These are phyloP conservation scores for Leucoraja ocellata DNA, from an alignment of 2,797 vertebrate genomes.

Conservation along the genomic window DNA sequence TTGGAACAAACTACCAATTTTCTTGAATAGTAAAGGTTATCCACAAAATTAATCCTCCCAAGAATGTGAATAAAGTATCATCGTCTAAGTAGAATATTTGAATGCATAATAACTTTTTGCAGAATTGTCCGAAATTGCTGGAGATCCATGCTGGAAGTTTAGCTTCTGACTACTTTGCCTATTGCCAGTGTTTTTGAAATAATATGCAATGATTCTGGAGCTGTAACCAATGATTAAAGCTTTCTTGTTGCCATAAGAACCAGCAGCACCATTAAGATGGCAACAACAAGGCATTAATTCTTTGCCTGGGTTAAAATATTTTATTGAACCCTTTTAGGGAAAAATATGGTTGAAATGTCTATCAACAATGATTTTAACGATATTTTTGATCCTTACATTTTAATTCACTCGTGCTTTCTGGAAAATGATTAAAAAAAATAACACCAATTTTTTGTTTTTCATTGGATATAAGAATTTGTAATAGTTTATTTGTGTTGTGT, in stretches of 20 bases:
- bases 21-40: neutral
- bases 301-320: neutral
- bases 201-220: neutral
- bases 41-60: neutral
- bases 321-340: neutral
- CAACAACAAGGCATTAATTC: neutral
- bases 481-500: neutral
- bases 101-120: neutral
- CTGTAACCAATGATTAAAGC: neutral
- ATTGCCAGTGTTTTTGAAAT: neutral
- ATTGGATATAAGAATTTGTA: neutral
- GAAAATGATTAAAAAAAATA: neutral
- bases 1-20: neutral
- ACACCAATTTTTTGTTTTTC: neutral
- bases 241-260: conserved; percentile 20
- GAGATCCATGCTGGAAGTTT: neutral
- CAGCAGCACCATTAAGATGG: neutral
- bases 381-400: neutral
- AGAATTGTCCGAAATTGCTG: neutral
- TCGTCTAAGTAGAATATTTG: neutral
- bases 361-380: neutral
- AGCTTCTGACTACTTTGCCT: neutral
- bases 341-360: neutral
- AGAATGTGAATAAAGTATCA: neutral
- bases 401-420: neutral